phyloP scores from a whole-genome alignment of 2,797 vertebrate genomes.

The Sorex maritimensis region DNA sequence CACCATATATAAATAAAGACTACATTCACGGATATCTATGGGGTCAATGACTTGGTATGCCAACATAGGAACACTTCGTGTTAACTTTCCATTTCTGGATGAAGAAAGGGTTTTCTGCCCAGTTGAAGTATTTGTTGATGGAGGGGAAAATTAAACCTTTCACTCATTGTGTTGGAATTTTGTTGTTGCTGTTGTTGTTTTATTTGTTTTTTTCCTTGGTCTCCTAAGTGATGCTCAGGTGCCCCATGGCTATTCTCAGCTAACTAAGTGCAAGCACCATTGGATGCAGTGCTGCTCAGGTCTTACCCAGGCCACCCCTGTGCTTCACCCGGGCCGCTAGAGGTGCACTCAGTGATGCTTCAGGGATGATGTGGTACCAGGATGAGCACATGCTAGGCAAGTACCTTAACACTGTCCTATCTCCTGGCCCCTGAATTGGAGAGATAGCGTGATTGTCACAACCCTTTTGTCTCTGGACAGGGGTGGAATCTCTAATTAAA shows the following conservation, averaged over 20 bases:
- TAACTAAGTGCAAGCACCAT: no score
- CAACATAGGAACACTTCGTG: background rate
- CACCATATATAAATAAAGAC: slow-evolving; percentile 59
- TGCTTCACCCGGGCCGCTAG: no score
- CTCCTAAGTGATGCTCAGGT: no score
- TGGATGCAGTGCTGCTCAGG: no score
- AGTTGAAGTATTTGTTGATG: background rate
- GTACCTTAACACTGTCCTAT: no score
- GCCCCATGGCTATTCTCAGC: no score
- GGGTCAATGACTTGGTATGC: background rate
- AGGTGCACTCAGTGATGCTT: no score
- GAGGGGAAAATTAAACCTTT: background rate
- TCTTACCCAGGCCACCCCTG: no score
- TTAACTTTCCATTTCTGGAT: background rate
- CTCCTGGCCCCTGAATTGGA: background rate
- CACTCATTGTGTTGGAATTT: background rate
- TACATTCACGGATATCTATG: background rate
- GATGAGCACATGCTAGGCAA: no score
- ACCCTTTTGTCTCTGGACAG: background rate
- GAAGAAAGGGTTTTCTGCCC: slow-evolving; percentile 38
- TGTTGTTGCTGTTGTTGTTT: background rate
- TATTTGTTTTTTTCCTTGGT: no score
- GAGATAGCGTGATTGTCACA: background rate
- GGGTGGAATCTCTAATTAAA: background rate
- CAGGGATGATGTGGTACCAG: no score